Conservation (phyloP, 1,140 invertebrate genomes). For the Trichonephila clavata region DNA sequence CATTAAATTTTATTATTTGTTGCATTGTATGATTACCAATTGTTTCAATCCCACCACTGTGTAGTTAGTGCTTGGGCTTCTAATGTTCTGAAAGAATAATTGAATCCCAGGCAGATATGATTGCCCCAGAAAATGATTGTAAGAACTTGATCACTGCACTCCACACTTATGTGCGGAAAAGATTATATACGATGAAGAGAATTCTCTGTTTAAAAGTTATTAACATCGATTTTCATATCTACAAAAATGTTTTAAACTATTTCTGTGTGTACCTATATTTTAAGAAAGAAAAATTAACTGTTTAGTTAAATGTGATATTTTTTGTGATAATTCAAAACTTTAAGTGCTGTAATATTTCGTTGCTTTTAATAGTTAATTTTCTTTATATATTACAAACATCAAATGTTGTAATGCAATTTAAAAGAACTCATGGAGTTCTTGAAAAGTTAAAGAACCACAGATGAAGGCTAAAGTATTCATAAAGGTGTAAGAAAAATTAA, state of each 20-base stretch:
- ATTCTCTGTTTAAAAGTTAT: not conserved
- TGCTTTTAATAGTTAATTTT: not conserved
- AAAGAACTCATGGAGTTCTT: not conserved
- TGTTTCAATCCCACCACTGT: not conserved
- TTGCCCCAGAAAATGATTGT: not conserved
- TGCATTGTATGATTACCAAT: not conserved
- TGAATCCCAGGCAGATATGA: constrained; percentile 1
- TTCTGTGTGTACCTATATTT: not conserved
- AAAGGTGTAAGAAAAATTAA: too few relatives aligned
- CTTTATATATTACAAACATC: not conserved
- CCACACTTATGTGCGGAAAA: not conserved
- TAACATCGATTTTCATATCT: not conserved
- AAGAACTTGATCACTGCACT: not conserved
- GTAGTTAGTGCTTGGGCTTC: constrained; percentile 10
- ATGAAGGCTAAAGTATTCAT: too few relatives aligned
- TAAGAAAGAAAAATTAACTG: not conserved
- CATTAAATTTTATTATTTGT: not conserved
- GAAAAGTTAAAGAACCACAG: too few relatives aligned
- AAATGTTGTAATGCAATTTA: not conserved
- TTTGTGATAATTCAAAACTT: constrained; percentile 5
- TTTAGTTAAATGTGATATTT: constrained; percentile 4
- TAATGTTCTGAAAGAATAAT: constrained; percentile 5
- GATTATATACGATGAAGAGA: not conserved
- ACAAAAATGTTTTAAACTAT: not conserved
- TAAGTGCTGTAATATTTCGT: not conserved